Base-by-base conservation (phyloP, 2,113 vertebrate species). In the Chinchilla lanigera region DNA sequence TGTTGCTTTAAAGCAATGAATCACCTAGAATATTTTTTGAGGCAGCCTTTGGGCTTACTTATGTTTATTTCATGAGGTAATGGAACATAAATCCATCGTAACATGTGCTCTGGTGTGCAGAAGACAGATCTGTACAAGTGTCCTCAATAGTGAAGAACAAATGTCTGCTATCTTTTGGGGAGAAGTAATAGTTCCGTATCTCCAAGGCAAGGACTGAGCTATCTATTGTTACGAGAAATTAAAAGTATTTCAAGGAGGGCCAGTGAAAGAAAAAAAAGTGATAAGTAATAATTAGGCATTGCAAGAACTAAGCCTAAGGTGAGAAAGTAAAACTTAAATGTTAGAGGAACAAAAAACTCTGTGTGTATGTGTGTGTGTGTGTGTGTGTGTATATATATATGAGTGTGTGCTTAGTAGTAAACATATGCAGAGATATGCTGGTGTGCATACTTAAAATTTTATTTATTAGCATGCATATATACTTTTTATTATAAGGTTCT, bases 221-320 rank as follows among this genome's bases (percentile, higher is more conserved):
- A 58, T 16, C 10, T 85, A 61, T 33, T 81, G 56, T 41, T 93
- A 47, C 3, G 41, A 61, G 52, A 86, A 50, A 35, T 90, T 41
- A 94, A 54, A 96, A 85, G 16, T 28, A 94, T 94, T 33, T 84
- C 33, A 54, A 56, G 80, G 89, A 54, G 19, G 9, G 95, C 9
- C 3, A 38, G 67, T 78, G 41, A 33, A 52, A 90, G 44, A 16
- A 28, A 78, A 78, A 61, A n/a, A 10, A 19, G 50, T 38, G 77
- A n/a, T n/a, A 33, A 33, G 50, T 65, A 13, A 54, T 58, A 69
- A 44, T 60, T 38, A 83, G 35, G 2, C 35, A 86, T 11, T 50
- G 50, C 81, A 87, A 73, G 67, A 82, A 81, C 5, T 24, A 78
- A 61, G 90, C 3, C 12, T n/a, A 65, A 73, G 20, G 2, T 84